Percentiles rank a stretch among this genome's conserved stretches.
Conservation (phyloP, 92 coral and sea anemone species). For the Siderastrea siderea region DNA sequence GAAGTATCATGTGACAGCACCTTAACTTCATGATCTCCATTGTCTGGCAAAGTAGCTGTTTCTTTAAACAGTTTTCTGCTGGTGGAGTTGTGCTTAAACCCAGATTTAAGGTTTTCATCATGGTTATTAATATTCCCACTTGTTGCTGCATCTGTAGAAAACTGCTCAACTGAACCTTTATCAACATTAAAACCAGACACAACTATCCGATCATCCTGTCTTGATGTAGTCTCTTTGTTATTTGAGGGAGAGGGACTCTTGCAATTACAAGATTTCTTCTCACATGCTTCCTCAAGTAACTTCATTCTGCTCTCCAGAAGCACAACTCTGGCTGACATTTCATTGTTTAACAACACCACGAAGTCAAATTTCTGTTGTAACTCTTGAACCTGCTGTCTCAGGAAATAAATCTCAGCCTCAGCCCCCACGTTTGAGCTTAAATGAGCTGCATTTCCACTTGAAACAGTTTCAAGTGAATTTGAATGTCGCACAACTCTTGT, state of each 20-base stretch:
- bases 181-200: conserved; percentile 48
- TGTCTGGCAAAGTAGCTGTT: neutral
- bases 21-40: neutral
- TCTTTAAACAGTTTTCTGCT: conserved; percentile 28
- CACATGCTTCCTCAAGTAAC: conserved; percentile 80
- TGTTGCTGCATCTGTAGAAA: neutral
- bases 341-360: conserved; percentile 77
- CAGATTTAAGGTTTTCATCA: neutral
- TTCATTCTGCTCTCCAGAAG: conserved; percentile 89
- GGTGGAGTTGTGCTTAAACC: neutral
- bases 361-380: conserved; percentile 74
- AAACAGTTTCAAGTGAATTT: neutral
- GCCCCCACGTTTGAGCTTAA: conserved; percentile 15
- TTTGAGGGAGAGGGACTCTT: conserved; percentile 1
- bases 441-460: neutral
- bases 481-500: conserved; percentile 65
- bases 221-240: neutral
- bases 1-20: neutral
- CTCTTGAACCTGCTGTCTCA: conserved; percentile 56
- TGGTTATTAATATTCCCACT: neutral
- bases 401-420: conserved; percentile 30
- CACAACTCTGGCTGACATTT: conserved; percentile 90
- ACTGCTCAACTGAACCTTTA: neutral
- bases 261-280: conserved; percentile 36
- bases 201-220: conserved; percentile 4